A percentile compares a stretch with the other conserved stretches of the same genome.
These are phyloP conservation scores for Australoheros facetus DNA, from an alignment of 2,797 vertebrate species.

Conservation along the genomic window DNA sequence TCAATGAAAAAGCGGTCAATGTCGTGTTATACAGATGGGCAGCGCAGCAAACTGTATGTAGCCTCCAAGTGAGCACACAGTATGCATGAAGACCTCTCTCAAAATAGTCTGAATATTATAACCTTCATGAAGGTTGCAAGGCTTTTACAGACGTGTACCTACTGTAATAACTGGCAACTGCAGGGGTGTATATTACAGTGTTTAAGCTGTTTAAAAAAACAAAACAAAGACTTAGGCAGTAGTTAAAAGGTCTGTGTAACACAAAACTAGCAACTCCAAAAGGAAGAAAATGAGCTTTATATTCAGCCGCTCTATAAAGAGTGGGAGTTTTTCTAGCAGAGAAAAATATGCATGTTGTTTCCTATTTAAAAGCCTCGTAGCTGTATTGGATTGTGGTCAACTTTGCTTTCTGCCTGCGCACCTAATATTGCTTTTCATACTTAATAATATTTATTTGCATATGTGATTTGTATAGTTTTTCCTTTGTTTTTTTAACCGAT, in stretches of 20 bases:
- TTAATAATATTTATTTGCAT: background rate
- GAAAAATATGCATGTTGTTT: background rate
- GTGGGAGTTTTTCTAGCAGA: background rate
- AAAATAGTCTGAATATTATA: background rate
- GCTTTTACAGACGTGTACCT: background rate
- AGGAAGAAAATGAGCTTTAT: background rate
- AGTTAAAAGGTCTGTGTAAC: background rate
- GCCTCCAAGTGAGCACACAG: background rate
- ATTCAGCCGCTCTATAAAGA: background rate
- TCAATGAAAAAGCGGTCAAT: background rate
- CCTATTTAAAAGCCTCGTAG: slow-evolving; percentile 11
- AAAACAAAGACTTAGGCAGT: background rate
- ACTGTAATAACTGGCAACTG: background rate
- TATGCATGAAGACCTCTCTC: background rate
- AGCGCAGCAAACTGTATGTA: background rate
- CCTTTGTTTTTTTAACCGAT: background rate
- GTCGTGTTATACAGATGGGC: too few species aligned
- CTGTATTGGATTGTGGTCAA: slow-evolving; percentile 9
- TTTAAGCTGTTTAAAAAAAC: background rate
- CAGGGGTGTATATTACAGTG: background rate
- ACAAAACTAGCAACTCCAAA: background rate
- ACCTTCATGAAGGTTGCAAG: background rate
- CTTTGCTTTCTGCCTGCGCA: slow-evolving; percentile 11
- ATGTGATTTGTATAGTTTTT: background rate
- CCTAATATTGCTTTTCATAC: slow-evolving; percentile 8